These are phyloP conservation scores for Yponomeuta evonymella DNA, from an alignment of 2,888 invertebrate genomes.

Conservation along the genomic window DNA sequence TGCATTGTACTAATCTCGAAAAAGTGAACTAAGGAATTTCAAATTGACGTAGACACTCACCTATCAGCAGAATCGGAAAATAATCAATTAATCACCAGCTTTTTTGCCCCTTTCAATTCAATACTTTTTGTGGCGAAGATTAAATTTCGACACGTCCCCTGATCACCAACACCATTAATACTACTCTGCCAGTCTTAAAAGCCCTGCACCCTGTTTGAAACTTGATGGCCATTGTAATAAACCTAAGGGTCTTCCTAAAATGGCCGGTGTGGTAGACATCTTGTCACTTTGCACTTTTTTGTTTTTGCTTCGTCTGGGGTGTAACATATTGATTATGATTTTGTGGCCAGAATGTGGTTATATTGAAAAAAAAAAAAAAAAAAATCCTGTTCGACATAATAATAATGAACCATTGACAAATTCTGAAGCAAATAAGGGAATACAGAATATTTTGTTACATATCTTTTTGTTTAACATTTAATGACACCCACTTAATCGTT, in stretches of 20 bases:
- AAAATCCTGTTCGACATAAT: too few species aligned
- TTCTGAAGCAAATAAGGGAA: too few species aligned
- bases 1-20: too few species aligned
- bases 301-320: conserved; percentile 62
- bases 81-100: conserved; percentile 61
- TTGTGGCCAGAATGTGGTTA: conserved; percentile 26
- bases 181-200: conserved; percentile 38
- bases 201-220: conserved; percentile 30
- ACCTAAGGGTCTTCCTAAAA: conserved; percentile 26
- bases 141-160: conserved; percentile 67
- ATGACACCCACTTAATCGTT: too few species aligned
- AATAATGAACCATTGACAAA: too few species aligned
- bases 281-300: conserved; percentile 51
- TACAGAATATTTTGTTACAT: too few species aligned
- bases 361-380: background rate
- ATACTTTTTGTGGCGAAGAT: conserved; percentile 71
- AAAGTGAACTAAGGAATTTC: too few species aligned
- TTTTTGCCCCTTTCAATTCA: conserved; percentile 68
- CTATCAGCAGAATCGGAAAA: conserved; percentile 17
- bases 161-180: conserved; percentile 66
- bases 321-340: conserved; percentile 69
- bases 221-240: conserved; percentile 16
- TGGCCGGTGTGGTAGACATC: conserved; percentile 47
- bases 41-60: too few species aligned
- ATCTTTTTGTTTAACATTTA: too few species aligned